Conservation (phyloP, 2,888 invertebrate species). For the Lissonota sp. region DNA sequence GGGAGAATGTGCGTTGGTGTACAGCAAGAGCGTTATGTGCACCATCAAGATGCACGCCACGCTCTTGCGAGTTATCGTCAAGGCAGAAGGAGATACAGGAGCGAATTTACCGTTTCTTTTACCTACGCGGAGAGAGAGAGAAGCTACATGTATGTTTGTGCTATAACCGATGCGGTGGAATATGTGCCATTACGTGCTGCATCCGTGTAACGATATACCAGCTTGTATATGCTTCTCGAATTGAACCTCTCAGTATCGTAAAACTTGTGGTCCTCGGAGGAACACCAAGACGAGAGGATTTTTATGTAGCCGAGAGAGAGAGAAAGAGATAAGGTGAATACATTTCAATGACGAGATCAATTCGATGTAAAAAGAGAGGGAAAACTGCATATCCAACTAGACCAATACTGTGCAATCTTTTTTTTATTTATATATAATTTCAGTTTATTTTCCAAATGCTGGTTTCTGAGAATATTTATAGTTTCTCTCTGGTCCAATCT, state of each 20-base stretch:
- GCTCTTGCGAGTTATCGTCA: slow-evolving; percentile 44
- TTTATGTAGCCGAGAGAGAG: slow-evolving; percentile 38
- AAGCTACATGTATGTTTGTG: background rate
- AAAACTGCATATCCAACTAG: slow-evolving; percentile 1
- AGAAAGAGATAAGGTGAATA: slow-evolving; percentile 59
- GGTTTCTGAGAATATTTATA: no score
- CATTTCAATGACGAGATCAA: slow-evolving; percentile 66
- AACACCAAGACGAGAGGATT: slow-evolving; percentile 50
- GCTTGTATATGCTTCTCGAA: slow-evolving; percentile 34
- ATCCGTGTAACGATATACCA: slow-evolving; percentile 13
- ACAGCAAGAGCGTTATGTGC: slow-evolving; percentile 37
- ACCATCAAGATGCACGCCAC: slow-evolving; percentile 24
- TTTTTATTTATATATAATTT: no score
- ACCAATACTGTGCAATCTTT: background rate
- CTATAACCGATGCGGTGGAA: background rate
- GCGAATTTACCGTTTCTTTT: slow-evolving; percentile 12
- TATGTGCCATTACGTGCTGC: background rate
- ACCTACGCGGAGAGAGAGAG: slow-evolving; percentile 20
- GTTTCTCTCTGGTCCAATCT: no score
- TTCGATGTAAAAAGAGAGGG: slow-evolving; percentile 43
- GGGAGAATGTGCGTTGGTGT: slow-evolving; percentile 10
- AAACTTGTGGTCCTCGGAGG: slow-evolving; percentile 29
- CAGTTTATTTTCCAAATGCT: no score
- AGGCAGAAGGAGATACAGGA: slow-evolving; percentile 3
- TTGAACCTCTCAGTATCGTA: slow-evolving; percentile 15